Evolutionary conservation across 2,113 vertebrate genomes (phyloP).

Genomic region (Recurvirostra avosetta): DNA sequence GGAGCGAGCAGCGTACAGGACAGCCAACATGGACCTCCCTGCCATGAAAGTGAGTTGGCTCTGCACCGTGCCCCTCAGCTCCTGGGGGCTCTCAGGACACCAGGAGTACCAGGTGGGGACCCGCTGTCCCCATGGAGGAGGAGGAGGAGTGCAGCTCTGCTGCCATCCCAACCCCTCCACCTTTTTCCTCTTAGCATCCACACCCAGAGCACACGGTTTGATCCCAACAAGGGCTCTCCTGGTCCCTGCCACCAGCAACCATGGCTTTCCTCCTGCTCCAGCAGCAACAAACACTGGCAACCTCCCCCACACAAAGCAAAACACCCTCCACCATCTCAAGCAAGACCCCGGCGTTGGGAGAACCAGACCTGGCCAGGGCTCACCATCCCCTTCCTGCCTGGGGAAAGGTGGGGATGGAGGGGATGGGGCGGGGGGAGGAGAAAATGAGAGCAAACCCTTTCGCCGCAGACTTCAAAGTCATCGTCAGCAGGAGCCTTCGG

Average conservation of each 20-base stretch:
- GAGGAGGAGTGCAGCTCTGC: background rate
- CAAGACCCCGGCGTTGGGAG: background rate
- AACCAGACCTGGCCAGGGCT: background rate
- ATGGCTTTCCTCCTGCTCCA: background rate
- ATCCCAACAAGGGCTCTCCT: background rate
- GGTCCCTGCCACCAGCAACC: background rate
- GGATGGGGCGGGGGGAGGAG: background rate
- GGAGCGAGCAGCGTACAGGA: background rate
- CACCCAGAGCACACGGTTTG: background rate
- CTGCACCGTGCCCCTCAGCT: background rate
- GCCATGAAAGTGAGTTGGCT: fast-evolving
- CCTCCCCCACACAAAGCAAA: background rate
- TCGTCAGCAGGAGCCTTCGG: slow-evolving; percentile 58
- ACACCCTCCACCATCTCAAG: background rate
- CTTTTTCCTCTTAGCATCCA: background rate
- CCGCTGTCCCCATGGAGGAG: background rate
- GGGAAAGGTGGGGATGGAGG: background rate
- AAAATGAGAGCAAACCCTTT: background rate
- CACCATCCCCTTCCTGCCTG: background rate
- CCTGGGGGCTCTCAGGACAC: background rate
- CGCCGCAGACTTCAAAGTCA: slow-evolving; percentile 47
- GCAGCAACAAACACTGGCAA: too few species aligned
- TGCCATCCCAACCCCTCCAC: background rate
- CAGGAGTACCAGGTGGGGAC: background rate
- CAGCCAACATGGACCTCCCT: fast-evolving